phyloP scores from a whole-genome alignment of 2,113 vertebrate species.

The Embiotoca jacksoni region DNA sequence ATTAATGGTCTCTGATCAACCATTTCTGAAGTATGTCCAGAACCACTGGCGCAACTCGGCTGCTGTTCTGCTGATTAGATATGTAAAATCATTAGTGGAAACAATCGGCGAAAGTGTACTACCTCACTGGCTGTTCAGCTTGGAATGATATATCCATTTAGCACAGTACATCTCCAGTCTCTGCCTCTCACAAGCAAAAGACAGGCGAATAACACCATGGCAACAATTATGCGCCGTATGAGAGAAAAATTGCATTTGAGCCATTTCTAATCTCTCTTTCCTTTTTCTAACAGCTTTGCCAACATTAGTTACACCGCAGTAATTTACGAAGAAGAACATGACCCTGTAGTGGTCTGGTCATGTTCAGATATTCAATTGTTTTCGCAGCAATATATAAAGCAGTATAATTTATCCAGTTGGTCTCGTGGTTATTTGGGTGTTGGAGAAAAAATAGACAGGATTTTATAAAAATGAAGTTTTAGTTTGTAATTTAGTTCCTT shows the following conservation, averaged over 20 bases:
- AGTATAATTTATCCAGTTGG: no score
- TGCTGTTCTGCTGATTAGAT: neutral
- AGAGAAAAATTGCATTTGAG: no score
- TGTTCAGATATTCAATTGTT: no score
- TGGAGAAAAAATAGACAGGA: no score
- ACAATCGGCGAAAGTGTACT: neutral
- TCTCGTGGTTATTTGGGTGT: no score
- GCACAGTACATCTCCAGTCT: neutral
- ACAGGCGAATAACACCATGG: neutral
- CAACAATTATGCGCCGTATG: neutral
- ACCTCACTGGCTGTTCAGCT: neutral
- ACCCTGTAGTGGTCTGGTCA: no score
- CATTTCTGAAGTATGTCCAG: neutral
- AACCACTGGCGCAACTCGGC: neutral
- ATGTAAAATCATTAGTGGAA: neutral
- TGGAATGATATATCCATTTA: neutral
- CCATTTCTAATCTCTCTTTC: no score
- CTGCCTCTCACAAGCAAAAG: neutral
- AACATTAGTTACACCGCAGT: no score
- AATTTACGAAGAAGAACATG: no score
- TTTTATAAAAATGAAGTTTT: no score
- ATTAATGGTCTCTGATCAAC: constrained; percentile 5
- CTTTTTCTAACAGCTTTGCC: no score
- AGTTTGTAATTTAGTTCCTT: neutral
- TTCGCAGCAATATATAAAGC: no score